These are phyloP conservation scores for Leucoraja ocellata DNA, from an alignment of 2,797 vertebrate genomes.

Conservation along the genomic window DNA sequence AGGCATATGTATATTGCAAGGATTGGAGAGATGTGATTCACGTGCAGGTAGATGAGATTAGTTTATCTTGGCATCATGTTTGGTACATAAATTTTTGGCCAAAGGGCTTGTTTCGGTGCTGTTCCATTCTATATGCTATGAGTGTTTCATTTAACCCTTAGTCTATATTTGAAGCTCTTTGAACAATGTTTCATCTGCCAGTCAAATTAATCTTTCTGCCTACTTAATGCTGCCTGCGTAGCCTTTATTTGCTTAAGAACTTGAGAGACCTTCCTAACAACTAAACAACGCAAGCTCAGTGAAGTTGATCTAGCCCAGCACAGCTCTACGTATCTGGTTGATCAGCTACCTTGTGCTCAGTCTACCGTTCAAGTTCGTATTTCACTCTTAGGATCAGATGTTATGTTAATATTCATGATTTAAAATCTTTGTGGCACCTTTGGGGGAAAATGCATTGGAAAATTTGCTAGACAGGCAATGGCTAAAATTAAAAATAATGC, in stretches of 20 bases:
- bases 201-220: background rate
- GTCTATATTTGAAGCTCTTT: background rate
- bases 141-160: background rate
- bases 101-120: too few relatives aligned
- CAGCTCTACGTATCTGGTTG: background rate
- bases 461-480: too few relatives aligned
- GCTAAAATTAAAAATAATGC: too few relatives aligned
- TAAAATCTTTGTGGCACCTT: background rate
- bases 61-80: too few relatives aligned
- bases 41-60: too few relatives aligned
- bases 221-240: background rate
- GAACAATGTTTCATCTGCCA: conserved; percentile 23
- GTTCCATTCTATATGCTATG: background rate
- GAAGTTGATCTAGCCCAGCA: background rate
- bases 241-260: background rate
- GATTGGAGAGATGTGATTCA: too few relatives aligned
- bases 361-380: background rate
- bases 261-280: background rate
- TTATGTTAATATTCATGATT: background rate
- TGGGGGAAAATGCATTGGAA: too few relatives aligned
- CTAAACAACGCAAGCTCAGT: background rate
- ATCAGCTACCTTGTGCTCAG: background rate
- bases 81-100: too few relatives aligned
- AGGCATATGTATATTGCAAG: too few relatives aligned
- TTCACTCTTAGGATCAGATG: background rate